phyloP scores from a whole-genome alignment of 2,797 vertebrate genomes.

The Helicolenus hilgendorfi region DNA sequence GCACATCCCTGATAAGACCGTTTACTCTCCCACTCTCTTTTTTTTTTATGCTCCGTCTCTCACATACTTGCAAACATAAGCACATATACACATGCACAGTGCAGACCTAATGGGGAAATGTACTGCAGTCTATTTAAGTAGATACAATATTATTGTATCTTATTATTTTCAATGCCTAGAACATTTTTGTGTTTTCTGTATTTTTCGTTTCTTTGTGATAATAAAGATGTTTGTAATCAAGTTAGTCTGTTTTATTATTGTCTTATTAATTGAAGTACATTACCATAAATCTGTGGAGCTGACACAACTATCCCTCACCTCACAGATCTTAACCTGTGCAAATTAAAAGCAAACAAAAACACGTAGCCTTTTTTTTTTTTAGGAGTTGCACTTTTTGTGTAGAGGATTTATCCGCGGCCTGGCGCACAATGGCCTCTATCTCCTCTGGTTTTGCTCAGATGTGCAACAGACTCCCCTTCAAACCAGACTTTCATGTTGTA shows the following conservation, averaged over 20 bases:
- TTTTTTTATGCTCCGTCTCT: neutral
- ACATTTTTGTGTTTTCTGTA: conserved; percentile 7
- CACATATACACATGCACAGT: conserved; percentile 26
- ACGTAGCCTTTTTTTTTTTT: neutral
- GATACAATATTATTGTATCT: conserved; percentile 13
- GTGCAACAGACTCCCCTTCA: conserved; percentile 66
- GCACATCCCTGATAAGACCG: conserved; percentile 82
- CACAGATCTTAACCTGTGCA: neutral
- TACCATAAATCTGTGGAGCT: neutral
- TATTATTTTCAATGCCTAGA: neutral
- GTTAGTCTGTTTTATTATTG: neutral
- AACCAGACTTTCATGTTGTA: conserved; percentile 75
- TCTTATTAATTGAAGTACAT: no score
- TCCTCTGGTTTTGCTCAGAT: conserved; percentile 61
- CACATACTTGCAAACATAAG: conserved; percentile 45
- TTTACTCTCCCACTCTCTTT: conserved; percentile 48
- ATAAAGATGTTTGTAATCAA: conserved; percentile 61
- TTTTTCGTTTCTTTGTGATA: neutral
- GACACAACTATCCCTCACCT: neutral
- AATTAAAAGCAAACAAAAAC: neutral
- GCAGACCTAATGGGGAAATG: conserved; percentile 26
- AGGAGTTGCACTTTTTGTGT: neutral
- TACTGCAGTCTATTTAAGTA: conserved; percentile 64
- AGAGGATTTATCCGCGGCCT: conserved; percentile 33
- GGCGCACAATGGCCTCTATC: conserved; percentile 44